A percentile compares a stretch with the other conserved stretches of the same genome.
These are phyloP conservation scores for Euspilapteryx auroguttella DNA, from an alignment of 2,888 invertebrate species.

Conservation along the genomic window DNA sequence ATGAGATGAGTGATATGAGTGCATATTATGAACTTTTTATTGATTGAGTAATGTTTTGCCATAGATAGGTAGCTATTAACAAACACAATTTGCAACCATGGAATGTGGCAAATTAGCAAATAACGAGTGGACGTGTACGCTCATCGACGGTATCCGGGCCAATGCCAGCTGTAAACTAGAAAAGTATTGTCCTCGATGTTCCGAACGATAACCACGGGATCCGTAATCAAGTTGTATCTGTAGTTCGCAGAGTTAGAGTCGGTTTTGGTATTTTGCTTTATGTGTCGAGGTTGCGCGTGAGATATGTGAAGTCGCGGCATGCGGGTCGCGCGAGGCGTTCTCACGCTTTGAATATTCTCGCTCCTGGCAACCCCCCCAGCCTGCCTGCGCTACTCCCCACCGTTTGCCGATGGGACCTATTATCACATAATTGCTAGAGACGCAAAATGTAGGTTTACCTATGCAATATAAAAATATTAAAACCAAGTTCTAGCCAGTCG, in stretches of 20 bases:
- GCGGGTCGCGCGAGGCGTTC: constrained; percentile 59
- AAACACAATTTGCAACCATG: too few species aligned
- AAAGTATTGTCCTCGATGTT: constrained; percentile 60
- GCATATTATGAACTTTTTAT: neutral
- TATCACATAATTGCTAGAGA: too few species aligned
- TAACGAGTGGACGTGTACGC: constrained; percentile 37
- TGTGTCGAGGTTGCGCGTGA: constrained; percentile 52
- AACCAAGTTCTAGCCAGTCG: too few species aligned
- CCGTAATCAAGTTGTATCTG: constrained; percentile 20
- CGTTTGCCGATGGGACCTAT: constrained; percentile 32
- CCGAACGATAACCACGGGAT: constrained; percentile 48
- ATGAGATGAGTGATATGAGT: neutral
- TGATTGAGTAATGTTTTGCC: too few species aligned
- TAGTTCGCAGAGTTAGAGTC: constrained; percentile 27
- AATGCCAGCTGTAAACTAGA: constrained; percentile 59
- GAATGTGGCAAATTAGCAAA: neutral
- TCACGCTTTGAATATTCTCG: constrained; percentile 62
- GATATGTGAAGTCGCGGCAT: constrained; percentile 59
- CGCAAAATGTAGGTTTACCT: too few species aligned
- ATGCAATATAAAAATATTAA: too few species aligned
- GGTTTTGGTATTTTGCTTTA: constrained; percentile 14
- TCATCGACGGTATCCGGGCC: constrained; percentile 54
- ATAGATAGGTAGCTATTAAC: too few species aligned
- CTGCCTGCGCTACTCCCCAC: constrained; percentile 12
- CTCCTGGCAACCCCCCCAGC: constrained; percentile 20